Base-by-base conservation (phyloP, 2,113 vertebrate species). In the Notothenia coriiceps region DNA sequence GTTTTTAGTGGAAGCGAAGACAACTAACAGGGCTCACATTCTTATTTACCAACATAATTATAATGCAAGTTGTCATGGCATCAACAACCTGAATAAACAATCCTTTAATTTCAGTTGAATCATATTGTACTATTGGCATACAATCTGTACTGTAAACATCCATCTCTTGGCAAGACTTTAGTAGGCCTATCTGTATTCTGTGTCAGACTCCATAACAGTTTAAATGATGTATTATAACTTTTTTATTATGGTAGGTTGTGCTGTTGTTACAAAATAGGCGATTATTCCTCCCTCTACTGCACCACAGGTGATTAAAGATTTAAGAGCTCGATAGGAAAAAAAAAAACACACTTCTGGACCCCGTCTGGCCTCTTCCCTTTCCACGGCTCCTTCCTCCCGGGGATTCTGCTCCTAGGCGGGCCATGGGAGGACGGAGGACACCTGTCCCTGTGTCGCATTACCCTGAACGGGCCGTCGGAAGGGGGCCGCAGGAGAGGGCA, bases 261-360 rank as follows among this genome's bases (percentile, higher is more conserved):
- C 85, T 84, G 82, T 83, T 84, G 56, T 80, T 85, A 88, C 76
- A 93, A 91, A 92, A 90, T 84, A 88, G 90, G 86, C 80, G 88
- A 91, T 94, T 91, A 94, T 93, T 93, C 88, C 74, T 74, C 63
- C 83, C 87, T 81, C 80, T 81, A 7, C 76, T 77, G 89, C 87
- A 88, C 76, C 89, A 70, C 82, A 91, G 92, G 88, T 92, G 88
- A 93, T 94, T 92, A 92, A 93, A 93, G 91, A 92, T 94, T 91
- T 86, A 91, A 89, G 86, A 85, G 82, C 77, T 75, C 66, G 71
- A 89, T 90, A 59, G 80, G 54, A 13, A 75, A 83, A 78, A 81
- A 77, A 72, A 70, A 22, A 22, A 22, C 22, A 22, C 22, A 22
- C 22, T 22, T 22, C 22, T 22, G 22, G 22, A 22, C 22, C 22